phyloP scores from a whole-genome alignment of 2,113 vertebrate genomes.

The Dromaius novaehollandiae region DNA sequence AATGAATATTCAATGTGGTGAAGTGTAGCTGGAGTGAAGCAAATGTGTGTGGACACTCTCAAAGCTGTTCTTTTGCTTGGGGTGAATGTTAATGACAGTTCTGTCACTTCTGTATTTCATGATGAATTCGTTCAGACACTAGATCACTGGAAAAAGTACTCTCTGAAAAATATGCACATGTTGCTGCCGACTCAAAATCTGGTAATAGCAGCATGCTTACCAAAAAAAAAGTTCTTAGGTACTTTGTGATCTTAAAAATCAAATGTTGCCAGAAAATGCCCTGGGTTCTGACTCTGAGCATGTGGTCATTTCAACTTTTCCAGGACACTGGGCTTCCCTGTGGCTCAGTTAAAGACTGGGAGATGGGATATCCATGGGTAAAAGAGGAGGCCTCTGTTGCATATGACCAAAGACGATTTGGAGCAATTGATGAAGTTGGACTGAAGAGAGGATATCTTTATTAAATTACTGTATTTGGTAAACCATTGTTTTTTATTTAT shows the following conservation, averaged over 20 bases:
- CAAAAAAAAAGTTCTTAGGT: neutral
- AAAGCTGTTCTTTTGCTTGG: slow-evolving; percentile 18
- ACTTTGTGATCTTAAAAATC: slow-evolving; percentile 4
- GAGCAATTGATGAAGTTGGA: neutral
- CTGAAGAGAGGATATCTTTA: neutral
- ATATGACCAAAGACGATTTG: neutral
- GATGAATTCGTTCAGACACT: slow-evolving; percentile 14
- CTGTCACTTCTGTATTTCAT: neutral
- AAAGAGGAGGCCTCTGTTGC: neutral
- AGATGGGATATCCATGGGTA: neutral
- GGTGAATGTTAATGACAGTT: slow-evolving; percentile 13
- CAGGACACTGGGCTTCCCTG: neutral
- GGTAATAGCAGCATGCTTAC: neutral
- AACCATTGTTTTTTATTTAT: neutral
- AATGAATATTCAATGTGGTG: slow-evolving; percentile 19
- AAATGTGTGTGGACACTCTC: slow-evolving; percentile 4
- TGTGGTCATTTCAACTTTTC: neutral
- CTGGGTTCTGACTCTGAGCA: neutral
- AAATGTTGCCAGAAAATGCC: neutral
- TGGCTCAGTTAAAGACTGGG: neutral
- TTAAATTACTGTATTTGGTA: neutral
- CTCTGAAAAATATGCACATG: neutral
- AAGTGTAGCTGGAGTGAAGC: neutral
- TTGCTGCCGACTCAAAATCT: neutral
- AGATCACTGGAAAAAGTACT: slow-evolving; percentile 47